phyloP scores from a whole-genome alignment of 2,797 vertebrate genomes.

The Poecilia gillii region DNA sequence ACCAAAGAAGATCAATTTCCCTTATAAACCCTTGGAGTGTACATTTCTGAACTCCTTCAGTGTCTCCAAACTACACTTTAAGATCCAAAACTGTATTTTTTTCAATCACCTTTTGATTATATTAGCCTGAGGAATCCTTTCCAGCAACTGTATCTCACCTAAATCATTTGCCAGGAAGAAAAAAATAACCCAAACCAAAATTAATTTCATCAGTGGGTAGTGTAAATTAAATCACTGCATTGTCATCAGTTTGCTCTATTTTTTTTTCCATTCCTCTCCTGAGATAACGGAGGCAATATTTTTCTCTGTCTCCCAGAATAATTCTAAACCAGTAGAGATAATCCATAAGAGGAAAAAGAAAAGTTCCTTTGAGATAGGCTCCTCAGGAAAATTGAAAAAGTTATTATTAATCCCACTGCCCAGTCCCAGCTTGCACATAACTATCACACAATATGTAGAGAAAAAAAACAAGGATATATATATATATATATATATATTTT shows the following conservation, averaged over 20 bases:
- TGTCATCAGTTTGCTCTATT: conserved; percentile 48
- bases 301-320: conserved; percentile 60
- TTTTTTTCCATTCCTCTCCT: conserved; percentile 11
- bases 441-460: conserved; percentile 1
- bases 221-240: conserved; percentile 59
- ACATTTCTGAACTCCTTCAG: neutral
- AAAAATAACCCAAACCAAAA: conserved; percentile 16
- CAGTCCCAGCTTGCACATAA: conserved; percentile 12
- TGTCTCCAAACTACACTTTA: neutral
- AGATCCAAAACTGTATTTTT: neutral
- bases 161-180: conserved; percentile 38
- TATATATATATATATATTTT: no score
- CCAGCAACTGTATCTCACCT: conserved; percentile 11
- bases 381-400: conserved; percentile 70
- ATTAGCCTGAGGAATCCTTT: conserved; percentile 10
- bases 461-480: conserved; percentile 17
- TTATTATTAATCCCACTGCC: conserved; percentile 64
- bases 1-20: neutral
- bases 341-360: conserved; percentile 52
- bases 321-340: conserved; percentile 65
- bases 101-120: neutral
- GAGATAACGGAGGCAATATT: conserved; percentile 59
- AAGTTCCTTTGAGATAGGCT: conserved; percentile 66
- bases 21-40: neutral
- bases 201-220: conserved; percentile 54